Evolutionary conservation across 2,113 vertebrate genomes (phyloP).

Genomic region (Sapajus apella): DNA sequence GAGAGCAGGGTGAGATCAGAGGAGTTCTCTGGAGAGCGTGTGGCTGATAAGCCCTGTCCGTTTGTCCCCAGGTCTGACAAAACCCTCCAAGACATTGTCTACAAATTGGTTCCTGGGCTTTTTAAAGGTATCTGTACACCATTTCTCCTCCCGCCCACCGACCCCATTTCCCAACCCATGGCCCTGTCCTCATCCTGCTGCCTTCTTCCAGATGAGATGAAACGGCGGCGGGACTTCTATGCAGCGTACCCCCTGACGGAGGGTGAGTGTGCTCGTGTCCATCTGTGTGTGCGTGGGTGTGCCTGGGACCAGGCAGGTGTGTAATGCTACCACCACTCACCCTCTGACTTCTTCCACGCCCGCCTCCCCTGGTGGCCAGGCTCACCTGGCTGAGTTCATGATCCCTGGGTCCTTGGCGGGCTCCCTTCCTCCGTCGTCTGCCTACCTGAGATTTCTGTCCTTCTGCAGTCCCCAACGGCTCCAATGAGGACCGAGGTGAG

Average conservation of each 20-base stretch:
- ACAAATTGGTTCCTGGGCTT: slow-evolving; percentile 95
- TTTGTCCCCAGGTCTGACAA: slow-evolving; percentile 90
- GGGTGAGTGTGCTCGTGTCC: slow-evolving; percentile 75
- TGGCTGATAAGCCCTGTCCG: fast-evolving
- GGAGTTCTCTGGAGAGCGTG: no score
- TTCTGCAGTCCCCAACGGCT: slow-evolving; percentile 84
- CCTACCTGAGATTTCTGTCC: not conserved
- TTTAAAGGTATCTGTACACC: slow-evolving; percentile 90
- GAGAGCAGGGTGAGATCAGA: no score
- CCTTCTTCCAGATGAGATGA: slow-evolving; percentile 92
- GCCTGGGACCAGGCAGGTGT: not conserved
- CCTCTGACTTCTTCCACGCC: not conserved
- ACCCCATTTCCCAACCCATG: not conserved
- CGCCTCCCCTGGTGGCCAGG: not conserved
- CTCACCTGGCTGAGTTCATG: not conserved
- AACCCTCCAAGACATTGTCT: slow-evolving; percentile 96
- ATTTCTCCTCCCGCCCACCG: not conserved
- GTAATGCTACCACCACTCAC: not conserved
- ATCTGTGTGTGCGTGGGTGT: no score
- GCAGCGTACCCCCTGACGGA: slow-evolving; percentile 88
- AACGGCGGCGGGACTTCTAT: slow-evolving; percentile 93
- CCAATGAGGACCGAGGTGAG: slow-evolving; percentile 86
- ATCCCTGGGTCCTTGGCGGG: not conserved
- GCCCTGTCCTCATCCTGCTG: not conserved
- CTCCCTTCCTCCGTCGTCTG: not conserved